Conservation (phyloP, 37 sponge, comb jelly and placozoan species). For the Diacarnus erythraeanus region DNA sequence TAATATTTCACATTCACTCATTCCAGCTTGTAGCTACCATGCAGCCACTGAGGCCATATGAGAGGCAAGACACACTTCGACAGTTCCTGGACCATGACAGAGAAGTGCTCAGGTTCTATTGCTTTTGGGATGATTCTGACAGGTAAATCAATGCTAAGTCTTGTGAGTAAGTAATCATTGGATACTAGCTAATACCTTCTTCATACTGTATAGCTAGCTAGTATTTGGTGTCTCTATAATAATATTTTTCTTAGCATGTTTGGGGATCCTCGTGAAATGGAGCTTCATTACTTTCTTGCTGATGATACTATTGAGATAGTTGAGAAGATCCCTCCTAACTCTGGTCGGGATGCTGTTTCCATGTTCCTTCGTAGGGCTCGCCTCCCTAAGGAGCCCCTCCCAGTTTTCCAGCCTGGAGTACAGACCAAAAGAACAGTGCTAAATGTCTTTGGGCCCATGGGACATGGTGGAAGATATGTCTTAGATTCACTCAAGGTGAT, state of each 20-base stretch:
- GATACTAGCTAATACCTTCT: too few relatives aligned
- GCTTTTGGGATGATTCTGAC: slow-evolving; percentile 93
- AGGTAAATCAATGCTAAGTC: slow-evolving; percentile 21
- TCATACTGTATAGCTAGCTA: too few relatives aligned
- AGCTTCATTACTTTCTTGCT: slow-evolving; percentile 95
- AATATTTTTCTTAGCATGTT: slow-evolving; percentile 71
- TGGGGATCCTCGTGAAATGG: slow-evolving; percentile 88
- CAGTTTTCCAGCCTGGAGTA: slow-evolving; percentile 88
- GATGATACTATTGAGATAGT: slow-evolving; percentile 94
- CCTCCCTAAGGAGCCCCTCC: slow-evolving; percentile 73
- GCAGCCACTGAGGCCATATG: slow-evolving; percentile 97
- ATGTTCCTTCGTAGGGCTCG: slow-evolving; percentile 79
- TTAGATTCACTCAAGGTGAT: slow-evolving; percentile 51
- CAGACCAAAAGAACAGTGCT: slow-evolving; percentile 89
- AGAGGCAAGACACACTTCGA: slow-evolving; percentile 83
- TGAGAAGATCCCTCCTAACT: slow-evolving; percentile 87
- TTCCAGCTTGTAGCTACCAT: slow-evolving; percentile 69
- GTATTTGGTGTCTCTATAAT: background rate
- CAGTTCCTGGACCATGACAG: slow-evolving; percentile 97
- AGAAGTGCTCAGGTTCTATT: slow-evolving; percentile 90
- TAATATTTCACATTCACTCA: background rate
- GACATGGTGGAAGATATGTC: slow-evolving; percentile 93
- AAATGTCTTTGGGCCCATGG: slow-evolving; percentile 97
- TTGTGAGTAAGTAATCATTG: too few relatives aligned
- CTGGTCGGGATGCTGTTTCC: slow-evolving; percentile 92